Evolutionary conservation across 2,797 vertebrate genomes (phyloP).

Genomic region (Luscinia megarhynchos): DNA sequence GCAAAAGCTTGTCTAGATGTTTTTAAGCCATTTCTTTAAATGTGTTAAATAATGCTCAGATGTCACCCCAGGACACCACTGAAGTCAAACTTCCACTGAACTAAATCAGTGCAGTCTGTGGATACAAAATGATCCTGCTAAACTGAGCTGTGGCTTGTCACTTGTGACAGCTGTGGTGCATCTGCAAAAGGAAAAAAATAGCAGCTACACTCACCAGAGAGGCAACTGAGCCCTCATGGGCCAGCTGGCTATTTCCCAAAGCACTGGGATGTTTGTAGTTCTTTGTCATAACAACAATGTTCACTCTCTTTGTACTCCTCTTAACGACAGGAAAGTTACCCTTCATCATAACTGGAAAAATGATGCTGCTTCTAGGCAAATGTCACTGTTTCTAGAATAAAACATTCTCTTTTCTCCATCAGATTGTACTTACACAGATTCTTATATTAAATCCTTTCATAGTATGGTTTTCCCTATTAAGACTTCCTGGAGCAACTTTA

Average conservation of each 20-base stretch:
- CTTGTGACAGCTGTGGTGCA: not conserved
- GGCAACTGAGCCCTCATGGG: rapidly evolving
- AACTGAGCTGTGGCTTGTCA: not conserved
- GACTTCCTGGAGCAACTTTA: not conserved
- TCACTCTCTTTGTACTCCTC: not conserved
- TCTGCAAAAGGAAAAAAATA: not conserved
- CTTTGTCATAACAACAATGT: not conserved
- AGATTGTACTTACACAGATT: not conserved
- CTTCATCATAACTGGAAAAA: not conserved
- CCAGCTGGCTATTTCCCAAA: not conserved
- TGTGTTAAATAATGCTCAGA: not conserved
- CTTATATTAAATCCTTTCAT: not conserved
- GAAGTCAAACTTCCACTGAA: not conserved
- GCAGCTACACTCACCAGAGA: not conserved
- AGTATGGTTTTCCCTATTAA: not conserved
- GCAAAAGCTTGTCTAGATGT: not conserved
- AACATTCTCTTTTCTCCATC: not conserved
- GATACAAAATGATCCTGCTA: not conserved
- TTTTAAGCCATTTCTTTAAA: not conserved
- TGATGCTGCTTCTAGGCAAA: not conserved
- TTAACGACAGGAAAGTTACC: not conserved
- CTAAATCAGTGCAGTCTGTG: not conserved
- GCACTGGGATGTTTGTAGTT: not conserved
- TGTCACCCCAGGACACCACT: not conserved
- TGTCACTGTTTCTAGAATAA: not conserved